Conservation (phyloP, 2,888 invertebrate species). For the Phasia obesa region DNA sequence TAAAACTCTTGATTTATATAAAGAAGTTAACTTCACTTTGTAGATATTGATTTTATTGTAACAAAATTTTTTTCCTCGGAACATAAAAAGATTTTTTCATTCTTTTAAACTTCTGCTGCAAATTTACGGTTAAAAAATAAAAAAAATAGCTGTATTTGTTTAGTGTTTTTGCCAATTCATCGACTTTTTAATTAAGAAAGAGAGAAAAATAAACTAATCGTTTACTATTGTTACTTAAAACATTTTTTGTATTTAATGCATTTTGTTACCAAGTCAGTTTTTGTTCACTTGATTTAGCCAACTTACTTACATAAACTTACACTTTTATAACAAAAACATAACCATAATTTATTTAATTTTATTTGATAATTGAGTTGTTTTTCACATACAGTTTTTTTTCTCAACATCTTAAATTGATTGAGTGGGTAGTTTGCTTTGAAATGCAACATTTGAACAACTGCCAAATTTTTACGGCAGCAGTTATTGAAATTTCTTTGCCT, state of each 20-base stretch:
- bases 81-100: neutral
- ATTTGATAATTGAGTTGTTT: too few species aligned
- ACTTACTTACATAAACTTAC: neutral
- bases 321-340: neutral
- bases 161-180: neutral
- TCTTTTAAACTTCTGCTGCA: slow-evolving; percentile 7
- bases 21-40: too few species aligned
- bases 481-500: too few species aligned
- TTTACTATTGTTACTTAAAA: slow-evolving; percentile 15
- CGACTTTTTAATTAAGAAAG: neutral
- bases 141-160: slow-evolving; percentile 18
- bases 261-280: slow-evolving; percentile 42
- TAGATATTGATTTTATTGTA: too few species aligned
- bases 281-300: neutral
- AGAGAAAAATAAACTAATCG: neutral
- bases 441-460: too few species aligned
- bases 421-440: too few species aligned
- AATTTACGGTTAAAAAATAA: slow-evolving; percentile 15
- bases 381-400: too few species aligned
- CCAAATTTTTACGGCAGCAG: too few species aligned
- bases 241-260: slow-evolving; percentile 1
- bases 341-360: neutral
- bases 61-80: neutral
- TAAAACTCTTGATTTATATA: too few species aligned
- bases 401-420: too few species aligned